These are phyloP conservation scores for Musca domestica DNA, from an alignment of 1,140 invertebrate genomes.

Conservation along the genomic window DNA sequence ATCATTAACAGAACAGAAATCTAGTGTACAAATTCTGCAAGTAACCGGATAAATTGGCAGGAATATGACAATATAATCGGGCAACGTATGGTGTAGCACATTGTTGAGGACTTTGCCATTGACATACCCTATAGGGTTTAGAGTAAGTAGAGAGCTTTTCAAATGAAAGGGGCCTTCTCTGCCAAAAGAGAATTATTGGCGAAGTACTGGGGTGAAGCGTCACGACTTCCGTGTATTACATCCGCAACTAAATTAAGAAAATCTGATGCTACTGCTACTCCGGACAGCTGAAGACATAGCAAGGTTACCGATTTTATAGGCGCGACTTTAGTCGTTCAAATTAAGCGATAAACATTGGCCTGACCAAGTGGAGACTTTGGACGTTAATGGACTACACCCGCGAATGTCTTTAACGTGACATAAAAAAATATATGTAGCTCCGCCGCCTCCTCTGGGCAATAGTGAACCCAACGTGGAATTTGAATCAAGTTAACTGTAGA, in stretches of 20 bases:
- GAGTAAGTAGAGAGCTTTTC: neutral
- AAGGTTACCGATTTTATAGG: no score
- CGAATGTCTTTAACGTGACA: neutral
- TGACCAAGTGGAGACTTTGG: neutral
- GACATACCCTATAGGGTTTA: neutral
- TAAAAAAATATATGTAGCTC: neutral
- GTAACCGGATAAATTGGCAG: neutral
- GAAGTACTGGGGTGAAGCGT: no score
- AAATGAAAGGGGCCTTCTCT: constrained; percentile 14
- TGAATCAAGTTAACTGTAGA: neutral
- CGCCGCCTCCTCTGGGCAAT: neutral
- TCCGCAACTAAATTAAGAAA: neutral
- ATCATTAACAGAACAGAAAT: neutral
- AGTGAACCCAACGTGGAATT: neutral
- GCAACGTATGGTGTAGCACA: neutral
- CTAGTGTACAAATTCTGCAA: neutral
- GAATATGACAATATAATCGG: neutral
- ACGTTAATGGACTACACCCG: neutral
- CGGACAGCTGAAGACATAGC: no score
- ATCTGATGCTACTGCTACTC: neutral
- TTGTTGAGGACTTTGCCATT: neutral
- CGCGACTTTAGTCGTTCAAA: no score
- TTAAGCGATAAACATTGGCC: no score
- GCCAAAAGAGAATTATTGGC: constrained; percentile 35
- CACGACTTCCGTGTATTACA: constrained; percentile 30